These are phyloP conservation scores for Macrophya annulata DNA, from an alignment of 2,888 invertebrate species.

Conservation along the genomic window DNA sequence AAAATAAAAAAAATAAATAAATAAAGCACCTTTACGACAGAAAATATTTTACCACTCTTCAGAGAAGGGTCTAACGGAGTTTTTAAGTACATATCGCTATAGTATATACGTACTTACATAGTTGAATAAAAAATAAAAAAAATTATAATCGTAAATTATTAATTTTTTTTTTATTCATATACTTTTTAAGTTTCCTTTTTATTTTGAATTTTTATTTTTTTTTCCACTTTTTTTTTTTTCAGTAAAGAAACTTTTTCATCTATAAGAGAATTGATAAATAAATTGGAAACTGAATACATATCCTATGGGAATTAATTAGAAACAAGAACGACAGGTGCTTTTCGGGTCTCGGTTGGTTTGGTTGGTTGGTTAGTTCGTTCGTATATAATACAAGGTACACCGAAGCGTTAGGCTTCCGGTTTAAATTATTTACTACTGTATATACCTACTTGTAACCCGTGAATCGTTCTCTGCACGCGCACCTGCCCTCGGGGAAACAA, in stretches of 20 bases:
- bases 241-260: background rate
- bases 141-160: background rate
- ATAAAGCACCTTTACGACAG: background rate
- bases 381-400: background rate
- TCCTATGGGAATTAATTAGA: constrained; percentile 35
- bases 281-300: background rate
- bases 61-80: background rate
- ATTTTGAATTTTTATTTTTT: background rate
- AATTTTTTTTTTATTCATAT: background rate
- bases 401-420: constrained; percentile 14
- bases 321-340: constrained; percentile 33
- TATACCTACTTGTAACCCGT: constrained; percentile 13
- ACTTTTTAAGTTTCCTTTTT: too few species aligned
- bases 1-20: too few species aligned
- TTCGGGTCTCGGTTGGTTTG: too few species aligned
- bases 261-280: background rate
- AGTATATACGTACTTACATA: too few species aligned
- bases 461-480: constrained; percentile 38
- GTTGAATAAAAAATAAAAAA: too few species aligned
- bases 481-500: constrained; percentile 35
- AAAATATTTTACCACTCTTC: background rate
- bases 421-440: constrained; percentile 17
- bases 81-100: too few species aligned
- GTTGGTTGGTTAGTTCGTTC: background rate
- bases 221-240: background rate